Conservation (phyloP, 1,140 invertebrate species). For the Micrasema minimum region DNA sequence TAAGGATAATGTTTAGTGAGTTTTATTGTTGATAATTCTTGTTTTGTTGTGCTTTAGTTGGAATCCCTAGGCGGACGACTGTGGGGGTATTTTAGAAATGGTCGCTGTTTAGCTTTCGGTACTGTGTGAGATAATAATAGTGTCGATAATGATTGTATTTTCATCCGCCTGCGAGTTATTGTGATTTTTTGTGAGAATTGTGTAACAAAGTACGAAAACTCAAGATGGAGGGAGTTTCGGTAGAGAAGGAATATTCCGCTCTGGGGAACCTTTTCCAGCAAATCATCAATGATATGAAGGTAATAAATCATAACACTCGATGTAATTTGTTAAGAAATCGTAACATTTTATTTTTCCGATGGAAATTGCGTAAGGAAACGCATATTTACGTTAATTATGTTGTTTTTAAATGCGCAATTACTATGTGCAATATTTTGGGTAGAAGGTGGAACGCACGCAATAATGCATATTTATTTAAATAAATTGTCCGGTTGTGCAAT, state of each 20-base stretch:
- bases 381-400: background rate
- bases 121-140: constrained; percentile 5
- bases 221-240: constrained; percentile 56
- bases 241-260: constrained; percentile 66
- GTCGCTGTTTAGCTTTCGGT: constrained; percentile 23
- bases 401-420: constrained; percentile 10
- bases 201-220: constrained; percentile 35
- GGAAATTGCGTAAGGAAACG: background rate
- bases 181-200: constrained; percentile 32
- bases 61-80: constrained; percentile 15
- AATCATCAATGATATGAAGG: constrained; percentile 67
- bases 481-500: background rate
- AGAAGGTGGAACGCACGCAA: background rate
- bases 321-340: constrained; percentile 6
- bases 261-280: constrained; percentile 66
- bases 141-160: constrained; percentile 31
- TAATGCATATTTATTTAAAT: background rate
- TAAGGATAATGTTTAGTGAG: background rate
- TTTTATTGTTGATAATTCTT: constrained; percentile 13
- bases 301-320: constrained; percentile 54
- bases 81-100: constrained; percentile 35
- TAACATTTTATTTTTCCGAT: background rate
- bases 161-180: constrained; percentile 2
- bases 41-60: constrained; percentile 15
- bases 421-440: background rate